These are phyloP conservation scores for Oncorhynchus gorbuscha DNA, from an alignment of 2,113 vertebrate genomes.

Conservation along the genomic window DNA sequence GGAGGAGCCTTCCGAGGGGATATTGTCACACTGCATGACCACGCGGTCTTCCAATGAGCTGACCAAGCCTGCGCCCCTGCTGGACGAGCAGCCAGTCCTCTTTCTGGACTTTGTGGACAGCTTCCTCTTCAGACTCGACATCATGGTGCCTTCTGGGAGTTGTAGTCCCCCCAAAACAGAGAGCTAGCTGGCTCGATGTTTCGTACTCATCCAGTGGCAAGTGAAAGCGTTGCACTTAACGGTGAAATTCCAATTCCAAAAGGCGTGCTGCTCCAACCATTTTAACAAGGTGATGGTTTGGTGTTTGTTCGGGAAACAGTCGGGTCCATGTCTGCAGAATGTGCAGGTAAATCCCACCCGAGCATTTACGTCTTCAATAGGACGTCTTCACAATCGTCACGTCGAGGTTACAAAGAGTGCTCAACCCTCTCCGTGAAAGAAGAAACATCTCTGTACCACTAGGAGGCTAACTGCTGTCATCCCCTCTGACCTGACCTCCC, in stretches of 20 bases:
- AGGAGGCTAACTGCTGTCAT: constrained; percentile 9
- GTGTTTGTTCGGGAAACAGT: background rate
- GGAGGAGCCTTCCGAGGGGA: constrained; percentile 61
- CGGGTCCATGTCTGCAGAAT: background rate
- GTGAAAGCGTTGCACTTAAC: background rate
- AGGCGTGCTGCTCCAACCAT: background rate
- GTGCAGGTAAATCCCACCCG: background rate
- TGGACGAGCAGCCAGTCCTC: constrained; percentile 34
- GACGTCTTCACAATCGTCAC: constrained; percentile 11
- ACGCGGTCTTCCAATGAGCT: constrained; percentile 56
- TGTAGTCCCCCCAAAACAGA: background rate
- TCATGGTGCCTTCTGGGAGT: constrained; percentile 26
- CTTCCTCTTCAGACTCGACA: constrained; percentile 62
- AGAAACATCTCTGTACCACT: constrained; percentile 17
- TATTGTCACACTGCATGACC: constrained; percentile 77
- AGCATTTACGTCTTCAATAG: constrained; percentile 11
- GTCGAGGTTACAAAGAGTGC: background rate
- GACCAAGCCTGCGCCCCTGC: constrained; percentile 7
- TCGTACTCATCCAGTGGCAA: background rate
- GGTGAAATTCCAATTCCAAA: background rate
- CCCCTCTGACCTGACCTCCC: background rate
- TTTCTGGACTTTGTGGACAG: constrained; percentile 25
- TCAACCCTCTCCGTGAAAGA: constrained; percentile 2
- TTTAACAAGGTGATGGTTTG: background rate
- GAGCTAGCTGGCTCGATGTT: background rate